Evolutionary conservation across 2,888 invertebrate genomes (phyloP).

Genomic region (Cataglyphis livida): DNA sequence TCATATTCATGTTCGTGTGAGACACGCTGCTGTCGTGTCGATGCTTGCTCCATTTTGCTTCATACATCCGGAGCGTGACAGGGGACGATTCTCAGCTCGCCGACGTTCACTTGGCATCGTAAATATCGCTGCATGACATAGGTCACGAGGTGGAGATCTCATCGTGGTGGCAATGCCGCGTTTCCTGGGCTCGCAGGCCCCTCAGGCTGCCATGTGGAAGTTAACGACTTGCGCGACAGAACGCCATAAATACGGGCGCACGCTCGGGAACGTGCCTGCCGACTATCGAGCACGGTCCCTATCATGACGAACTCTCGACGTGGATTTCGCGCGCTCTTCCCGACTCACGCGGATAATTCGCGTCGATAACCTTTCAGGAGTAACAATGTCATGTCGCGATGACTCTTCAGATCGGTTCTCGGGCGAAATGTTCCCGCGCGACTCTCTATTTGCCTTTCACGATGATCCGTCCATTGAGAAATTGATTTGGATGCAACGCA

Average conservation of each 20-base stretch:
- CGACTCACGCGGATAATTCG: slow-evolving; percentile 58
- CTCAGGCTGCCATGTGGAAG: slow-evolving; percentile 30
- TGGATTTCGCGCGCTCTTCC: slow-evolving; percentile 53
- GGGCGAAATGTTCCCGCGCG: slow-evolving; percentile 35
- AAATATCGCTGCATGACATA: slow-evolving; percentile 56
- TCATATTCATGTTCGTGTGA: slow-evolving; percentile 72
- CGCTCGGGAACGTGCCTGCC: slow-evolving; percentile 59
- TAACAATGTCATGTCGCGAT: slow-evolving; percentile 64
- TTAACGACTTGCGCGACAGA: slow-evolving; percentile 62
- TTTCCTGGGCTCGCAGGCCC: slow-evolving; percentile 39
- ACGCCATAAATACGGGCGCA: slow-evolving; percentile 62
- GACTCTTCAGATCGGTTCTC: slow-evolving; percentile 44
- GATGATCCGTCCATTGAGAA: slow-evolving; percentile 36
- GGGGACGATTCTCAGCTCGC: slow-evolving; percentile 49
- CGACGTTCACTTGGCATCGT: slow-evolving; percentile 23
- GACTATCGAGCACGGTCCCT: slow-evolving; percentile 62
- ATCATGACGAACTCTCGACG: slow-evolving; percentile 58
- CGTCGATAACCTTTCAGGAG: slow-evolving; percentile 66
- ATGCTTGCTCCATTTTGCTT: slow-evolving; percentile 70
- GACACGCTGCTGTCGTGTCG: slow-evolving; percentile 69
- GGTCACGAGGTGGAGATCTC: slow-evolving; percentile 73
- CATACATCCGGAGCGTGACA: slow-evolving; percentile 56
- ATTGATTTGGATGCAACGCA: slow-evolving; percentile 22
- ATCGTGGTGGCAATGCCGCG: slow-evolving; percentile 38
- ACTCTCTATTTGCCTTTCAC: slow-evolving; percentile 46